These are phyloP conservation scores for Otolemur garnettii DNA, from an alignment of 2,113 vertebrate genomes.

Conservation along the genomic window DNA sequence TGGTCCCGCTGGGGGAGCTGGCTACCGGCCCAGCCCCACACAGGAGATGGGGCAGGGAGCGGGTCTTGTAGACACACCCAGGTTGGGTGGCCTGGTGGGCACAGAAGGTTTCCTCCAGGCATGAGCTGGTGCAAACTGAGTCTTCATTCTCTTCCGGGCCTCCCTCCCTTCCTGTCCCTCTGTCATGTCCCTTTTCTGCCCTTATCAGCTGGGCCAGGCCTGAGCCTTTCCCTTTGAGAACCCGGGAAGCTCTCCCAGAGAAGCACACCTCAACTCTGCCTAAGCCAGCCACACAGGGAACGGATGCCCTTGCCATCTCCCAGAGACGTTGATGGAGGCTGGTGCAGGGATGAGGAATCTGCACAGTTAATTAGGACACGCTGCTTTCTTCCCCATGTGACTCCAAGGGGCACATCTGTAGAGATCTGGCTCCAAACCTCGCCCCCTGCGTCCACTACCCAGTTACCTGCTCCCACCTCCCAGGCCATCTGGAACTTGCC, in stretches of 20 bases:
- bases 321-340: accelerated
- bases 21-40: accelerated
- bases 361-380: too few relatives aligned
- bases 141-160: background rate
- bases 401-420: background rate
- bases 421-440: background rate
- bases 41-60: background rate
- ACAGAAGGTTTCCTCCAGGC: background rate
- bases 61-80: accelerated
- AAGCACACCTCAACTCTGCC: background rate
- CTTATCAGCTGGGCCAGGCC: background rate
- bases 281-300: accelerated
- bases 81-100: accelerated
- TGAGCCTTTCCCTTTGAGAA: too few relatives aligned
- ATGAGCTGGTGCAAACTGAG: background rate
- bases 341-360: background rate
- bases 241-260: background rate
- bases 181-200: background rate
- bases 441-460: background rate
- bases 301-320: accelerated
- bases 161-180: background rate
- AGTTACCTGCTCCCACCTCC: background rate
- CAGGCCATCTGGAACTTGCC: background rate
- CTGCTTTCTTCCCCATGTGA: accelerated
- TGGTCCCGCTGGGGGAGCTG: background rate